These are phyloP conservation scores for Himalopsyche kuldschensis DNA, from an alignment of 2,888 invertebrate genomes.

Conservation along the genomic window DNA sequence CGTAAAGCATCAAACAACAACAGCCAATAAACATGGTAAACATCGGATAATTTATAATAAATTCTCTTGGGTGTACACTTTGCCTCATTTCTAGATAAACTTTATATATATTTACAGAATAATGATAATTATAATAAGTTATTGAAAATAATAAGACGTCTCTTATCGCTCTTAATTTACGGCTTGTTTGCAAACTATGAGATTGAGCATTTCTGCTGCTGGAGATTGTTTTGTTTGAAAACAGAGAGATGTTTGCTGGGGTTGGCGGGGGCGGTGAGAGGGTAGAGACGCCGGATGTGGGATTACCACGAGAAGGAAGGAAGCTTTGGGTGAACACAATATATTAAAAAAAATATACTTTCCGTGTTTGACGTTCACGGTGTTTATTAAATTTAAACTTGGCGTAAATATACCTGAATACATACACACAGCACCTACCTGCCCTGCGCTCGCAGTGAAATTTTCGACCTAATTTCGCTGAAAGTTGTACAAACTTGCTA, in stretches of 20 bases:
- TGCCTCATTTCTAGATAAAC: too few species aligned
- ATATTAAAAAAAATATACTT: background rate
- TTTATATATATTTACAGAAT: too few species aligned
- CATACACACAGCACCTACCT: background rate
- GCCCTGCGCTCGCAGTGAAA: background rate
- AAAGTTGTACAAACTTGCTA: background rate
- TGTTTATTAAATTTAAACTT: background rate
- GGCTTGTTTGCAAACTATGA: too few species aligned
- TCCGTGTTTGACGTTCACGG: background rate
- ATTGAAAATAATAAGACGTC: too few species aligned
- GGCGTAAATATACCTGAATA: background rate
- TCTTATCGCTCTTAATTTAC: too few species aligned
- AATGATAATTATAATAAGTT: too few species aligned
- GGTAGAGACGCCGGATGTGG: background rate
- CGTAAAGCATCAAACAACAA: too few species aligned
- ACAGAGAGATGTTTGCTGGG: background rate
- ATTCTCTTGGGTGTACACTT: too few species aligned
- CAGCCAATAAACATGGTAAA: too few species aligned
- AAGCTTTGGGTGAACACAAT: background rate
- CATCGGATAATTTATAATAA: too few species aligned
- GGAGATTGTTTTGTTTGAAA: background rate
- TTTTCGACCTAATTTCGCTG: background rate
- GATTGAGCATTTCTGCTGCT: background rate
- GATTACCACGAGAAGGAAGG: background rate
- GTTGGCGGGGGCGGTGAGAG: background rate